Percentiles rank a stretch among this genome's conserved stretches.
Conservation (phyloP, 2,888 invertebrate species). For the Automeris io region DNA sequence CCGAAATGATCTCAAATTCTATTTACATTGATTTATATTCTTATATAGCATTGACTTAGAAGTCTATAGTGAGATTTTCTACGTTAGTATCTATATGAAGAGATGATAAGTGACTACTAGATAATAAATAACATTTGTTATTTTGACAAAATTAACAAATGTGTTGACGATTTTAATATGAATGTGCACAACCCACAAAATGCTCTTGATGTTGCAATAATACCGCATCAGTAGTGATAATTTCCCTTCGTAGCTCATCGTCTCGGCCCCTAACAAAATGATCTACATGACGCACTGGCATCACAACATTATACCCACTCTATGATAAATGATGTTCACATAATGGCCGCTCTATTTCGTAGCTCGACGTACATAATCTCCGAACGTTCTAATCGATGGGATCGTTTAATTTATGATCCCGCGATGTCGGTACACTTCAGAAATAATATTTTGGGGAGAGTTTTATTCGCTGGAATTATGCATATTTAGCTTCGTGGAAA, state of each 20-base stretch:
- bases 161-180: no score
- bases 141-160: no score
- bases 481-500: background rate
- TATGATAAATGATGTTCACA: conserved; percentile 29
- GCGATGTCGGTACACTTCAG: background rate
- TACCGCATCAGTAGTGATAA: conserved; percentile 10
- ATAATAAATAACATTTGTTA: no score
- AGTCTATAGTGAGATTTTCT: no score
- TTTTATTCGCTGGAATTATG: background rate
- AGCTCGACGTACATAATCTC: background rate
- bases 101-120: no score
- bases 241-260: conserved; percentile 12
- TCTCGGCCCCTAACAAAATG: conserved; percentile 30
- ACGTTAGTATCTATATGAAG: no score
- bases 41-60: no score
- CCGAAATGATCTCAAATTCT: no score
- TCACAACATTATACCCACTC: conserved; percentile 21
- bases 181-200: background rate
- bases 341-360: conserved; percentile 5
- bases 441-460: background rate
- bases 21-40: no score
- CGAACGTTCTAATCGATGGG: background rate
- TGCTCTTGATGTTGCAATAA: conserved; percentile 10
- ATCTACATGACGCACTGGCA: conserved; percentile 34
- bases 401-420: conserved; percentile 2